Percentiles rank a stretch among this genome's conserved stretches.
Evolutionary conservation across 2,113 vertebrate genomes (phyloP).

Genomic region (Drymodes brunneopygia): DNA sequence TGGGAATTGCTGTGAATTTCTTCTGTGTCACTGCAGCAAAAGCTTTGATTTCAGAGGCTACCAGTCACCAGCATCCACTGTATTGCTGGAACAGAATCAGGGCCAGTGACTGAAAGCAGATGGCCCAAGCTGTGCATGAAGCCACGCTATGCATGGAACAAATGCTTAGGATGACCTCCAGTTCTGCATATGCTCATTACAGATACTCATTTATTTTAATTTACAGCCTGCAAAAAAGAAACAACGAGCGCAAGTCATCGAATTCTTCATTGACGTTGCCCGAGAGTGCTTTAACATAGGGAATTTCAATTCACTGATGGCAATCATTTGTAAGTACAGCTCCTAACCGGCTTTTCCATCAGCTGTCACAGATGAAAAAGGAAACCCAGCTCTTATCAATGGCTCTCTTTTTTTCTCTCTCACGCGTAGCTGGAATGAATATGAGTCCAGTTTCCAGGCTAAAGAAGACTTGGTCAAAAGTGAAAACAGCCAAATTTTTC

Average conservation of each 20-base stretch:
- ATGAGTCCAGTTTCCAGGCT: constrained; percentile 93
- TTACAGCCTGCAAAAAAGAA: constrained; percentile 92
- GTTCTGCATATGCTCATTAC: background rate
- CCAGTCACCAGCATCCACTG: background rate
- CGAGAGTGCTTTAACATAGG: constrained; percentile 95
- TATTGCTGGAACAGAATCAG: background rate
- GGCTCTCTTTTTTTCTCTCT: background rate
- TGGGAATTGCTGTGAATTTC: background rate
- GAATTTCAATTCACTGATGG: constrained; percentile 96
- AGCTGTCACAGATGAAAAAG: background rate
- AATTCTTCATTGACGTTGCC: constrained; percentile 94
- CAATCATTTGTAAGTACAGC: constrained; percentile 89
- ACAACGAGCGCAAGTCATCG: constrained; percentile 87
- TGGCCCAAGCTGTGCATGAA: background rate
- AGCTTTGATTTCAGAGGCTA: background rate
- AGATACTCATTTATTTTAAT: background rate
- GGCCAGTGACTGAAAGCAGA: background rate
- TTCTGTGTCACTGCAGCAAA: background rate
- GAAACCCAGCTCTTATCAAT: background rate
- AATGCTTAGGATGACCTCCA: background rate
- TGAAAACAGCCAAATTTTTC: constrained; percentile 94
- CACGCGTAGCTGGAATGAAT: constrained; percentile 86
- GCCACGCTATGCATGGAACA: background rate
- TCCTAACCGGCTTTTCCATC: background rate
- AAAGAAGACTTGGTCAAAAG: constrained; percentile 96